Evolutionary conservation across 2,797 vertebrate genomes (phyloP).

Genomic region (Aotus griseimembra): DNA sequence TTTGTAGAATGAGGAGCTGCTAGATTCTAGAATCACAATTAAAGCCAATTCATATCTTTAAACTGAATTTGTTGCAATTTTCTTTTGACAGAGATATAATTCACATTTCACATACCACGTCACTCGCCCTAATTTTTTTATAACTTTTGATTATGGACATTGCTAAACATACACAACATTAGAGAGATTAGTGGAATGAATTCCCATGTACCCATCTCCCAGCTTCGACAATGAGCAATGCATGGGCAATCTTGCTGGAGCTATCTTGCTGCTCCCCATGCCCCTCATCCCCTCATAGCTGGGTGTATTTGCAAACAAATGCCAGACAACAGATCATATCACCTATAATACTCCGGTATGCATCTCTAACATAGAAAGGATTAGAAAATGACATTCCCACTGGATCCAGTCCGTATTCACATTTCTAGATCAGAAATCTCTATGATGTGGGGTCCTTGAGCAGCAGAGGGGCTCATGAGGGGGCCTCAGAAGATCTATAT

Average conservation of each 20-base stretch:
- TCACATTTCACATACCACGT: background rate
- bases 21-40: background rate
- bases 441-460: background rate
- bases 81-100: background rate
- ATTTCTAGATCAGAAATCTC: conserved; percentile 23
- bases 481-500: background rate
- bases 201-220: background rate
- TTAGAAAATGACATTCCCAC: background rate
- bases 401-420: background rate
- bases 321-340: background rate
- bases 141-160: background rate
- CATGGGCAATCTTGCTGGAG: background rate
- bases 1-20: background rate
- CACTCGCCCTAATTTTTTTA: background rate
- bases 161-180: background rate
- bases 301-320: background rate
- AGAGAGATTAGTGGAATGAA: background rate
- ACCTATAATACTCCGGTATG: background rate
- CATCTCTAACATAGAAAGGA: background rate
- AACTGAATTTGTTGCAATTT: background rate
- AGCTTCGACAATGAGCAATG: background rate
- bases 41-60: background rate
- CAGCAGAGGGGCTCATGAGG: background rate
- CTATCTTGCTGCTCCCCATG: background rate
- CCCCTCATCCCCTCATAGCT: background rate